phyloP scores from a whole-genome alignment of 2,113 vertebrate species.

The Cariama cristata region DNA sequence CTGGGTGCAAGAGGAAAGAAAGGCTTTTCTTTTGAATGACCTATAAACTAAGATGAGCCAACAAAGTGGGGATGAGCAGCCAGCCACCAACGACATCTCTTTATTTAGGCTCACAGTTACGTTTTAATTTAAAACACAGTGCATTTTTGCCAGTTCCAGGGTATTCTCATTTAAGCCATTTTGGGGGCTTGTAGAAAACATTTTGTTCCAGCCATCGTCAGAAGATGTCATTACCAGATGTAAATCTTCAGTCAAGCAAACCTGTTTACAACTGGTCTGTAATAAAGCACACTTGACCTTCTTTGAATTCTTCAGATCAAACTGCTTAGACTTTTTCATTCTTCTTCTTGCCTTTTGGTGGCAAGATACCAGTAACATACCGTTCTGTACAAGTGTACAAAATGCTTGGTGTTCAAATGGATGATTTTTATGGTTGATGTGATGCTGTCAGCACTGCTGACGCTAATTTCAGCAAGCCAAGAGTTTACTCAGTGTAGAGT shows the following conservation, averaged over 20 bases:
- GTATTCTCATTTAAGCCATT: not conserved
- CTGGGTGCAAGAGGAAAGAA: not conserved
- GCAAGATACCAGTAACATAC: not conserved
- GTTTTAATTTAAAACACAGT: not conserved
- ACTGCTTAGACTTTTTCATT: not conserved
- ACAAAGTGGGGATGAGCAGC: not conserved
- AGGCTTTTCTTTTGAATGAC: not conserved
- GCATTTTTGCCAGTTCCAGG: not conserved
- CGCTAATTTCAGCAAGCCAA: not conserved
- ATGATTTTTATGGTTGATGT: not conserved
- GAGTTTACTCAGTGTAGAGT: not conserved
- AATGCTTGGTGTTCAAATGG: not conserved
- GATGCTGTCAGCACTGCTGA: not conserved
- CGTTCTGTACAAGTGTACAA: not conserved
- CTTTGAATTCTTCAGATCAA: not conserved
- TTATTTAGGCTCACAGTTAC: not conserved
- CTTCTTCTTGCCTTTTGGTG: not conserved
- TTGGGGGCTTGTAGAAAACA: not conserved
- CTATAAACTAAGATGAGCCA: not conserved
- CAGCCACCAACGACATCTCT: not conserved
- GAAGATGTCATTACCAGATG: not conserved
- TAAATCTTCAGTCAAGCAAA: not conserved
- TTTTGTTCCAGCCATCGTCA: not conserved
- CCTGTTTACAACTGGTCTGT: not conserved
- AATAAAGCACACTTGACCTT: not conserved